Percentiles rank a stretch among this genome's conserved stretches.
Evolutionary conservation across 1,140 invertebrate species (phyloP).

Genomic region (Lepeophtheirus salmonis): DNA sequence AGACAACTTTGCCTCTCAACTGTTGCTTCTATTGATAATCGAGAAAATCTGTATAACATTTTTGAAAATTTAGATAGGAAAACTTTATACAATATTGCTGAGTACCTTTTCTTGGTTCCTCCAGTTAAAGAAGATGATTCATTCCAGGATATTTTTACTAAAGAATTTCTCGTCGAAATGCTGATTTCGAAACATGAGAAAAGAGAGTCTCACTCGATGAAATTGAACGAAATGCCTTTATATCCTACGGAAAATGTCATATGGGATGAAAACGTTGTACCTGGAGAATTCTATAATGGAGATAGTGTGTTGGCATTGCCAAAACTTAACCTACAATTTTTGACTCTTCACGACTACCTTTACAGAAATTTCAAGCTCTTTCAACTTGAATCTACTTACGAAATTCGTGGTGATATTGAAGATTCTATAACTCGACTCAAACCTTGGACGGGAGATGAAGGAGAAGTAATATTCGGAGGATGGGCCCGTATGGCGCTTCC

Average conservation of each 20-base stretch:
- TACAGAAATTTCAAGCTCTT: slow-evolving; percentile 95
- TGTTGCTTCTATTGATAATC: slow-evolving; percentile 78
- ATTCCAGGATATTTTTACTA: neutral
- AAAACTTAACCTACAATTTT: slow-evolving; percentile 93
- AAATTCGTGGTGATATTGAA: slow-evolving; percentile 95
- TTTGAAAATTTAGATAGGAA: slow-evolving; percentile 54
- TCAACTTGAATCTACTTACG: slow-evolving; percentile 92
- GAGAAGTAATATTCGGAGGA: slow-evolving; percentile 69
- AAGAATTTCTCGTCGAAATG: slow-evolving; percentile 17
- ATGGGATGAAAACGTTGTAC: slow-evolving; percentile 98
- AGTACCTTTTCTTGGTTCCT: slow-evolving; percentile 65
- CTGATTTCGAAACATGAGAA: slow-evolving; percentile 68
- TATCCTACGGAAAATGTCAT: slow-evolving; percentile 96
- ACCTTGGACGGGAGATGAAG: slow-evolving; percentile 80
- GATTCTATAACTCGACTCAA: slow-evolving; percentile 80
- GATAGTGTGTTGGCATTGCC: slow-evolving; percentile 87
- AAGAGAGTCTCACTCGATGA: slow-evolving; percentile 73
- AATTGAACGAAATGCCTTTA: slow-evolving; percentile 90
- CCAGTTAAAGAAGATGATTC: neutral
- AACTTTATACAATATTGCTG: slow-evolving; percentile 61
- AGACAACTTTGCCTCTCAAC: slow-evolving; percentile 72
- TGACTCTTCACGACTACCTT: slow-evolving; percentile 95
- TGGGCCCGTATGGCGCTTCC: slow-evolving; percentile 98
- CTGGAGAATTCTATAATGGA: slow-evolving; percentile 87
- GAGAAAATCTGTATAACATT: slow-evolving; percentile 62